Evolutionary conservation across 2,797 vertebrate genomes (phyloP).

Genomic region (Brotogeris chrysoptera): DNA sequence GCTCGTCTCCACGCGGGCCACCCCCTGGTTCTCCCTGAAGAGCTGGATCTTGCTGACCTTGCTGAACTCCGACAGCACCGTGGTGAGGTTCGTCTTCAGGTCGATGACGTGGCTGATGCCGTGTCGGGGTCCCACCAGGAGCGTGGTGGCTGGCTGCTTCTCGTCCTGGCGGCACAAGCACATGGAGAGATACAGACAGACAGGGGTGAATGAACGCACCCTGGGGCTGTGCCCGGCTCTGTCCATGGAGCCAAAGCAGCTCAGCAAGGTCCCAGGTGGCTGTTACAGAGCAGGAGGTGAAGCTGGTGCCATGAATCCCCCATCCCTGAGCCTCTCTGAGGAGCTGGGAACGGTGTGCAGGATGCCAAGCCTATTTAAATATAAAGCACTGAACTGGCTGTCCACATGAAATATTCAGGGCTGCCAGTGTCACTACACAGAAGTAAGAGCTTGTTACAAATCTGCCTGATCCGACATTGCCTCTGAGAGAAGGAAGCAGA

Average conservation of each 20-base stretch:
- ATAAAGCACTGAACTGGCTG: background rate
- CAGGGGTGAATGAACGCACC: background rate
- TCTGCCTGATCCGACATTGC: background rate
- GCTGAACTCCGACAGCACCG: slow-evolving; percentile 95
- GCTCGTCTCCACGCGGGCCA: slow-evolving; percentile 94
- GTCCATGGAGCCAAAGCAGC: background rate
- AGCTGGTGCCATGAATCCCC: background rate
- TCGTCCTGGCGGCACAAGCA: slow-evolving; percentile 82
- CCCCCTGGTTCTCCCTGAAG: slow-evolving; percentile 93
- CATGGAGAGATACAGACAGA: background rate
- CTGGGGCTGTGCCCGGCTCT: background rate
- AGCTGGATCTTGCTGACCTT: slow-evolving; percentile 96
- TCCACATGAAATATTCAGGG: slow-evolving; percentile 38
- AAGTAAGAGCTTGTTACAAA: slow-evolving; percentile 2
- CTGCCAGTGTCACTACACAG: background rate
- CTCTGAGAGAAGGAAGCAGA: background rate
- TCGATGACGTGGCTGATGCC: slow-evolving; percentile 99
- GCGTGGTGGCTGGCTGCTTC: slow-evolving; percentile 92
- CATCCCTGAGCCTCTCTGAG: background rate
- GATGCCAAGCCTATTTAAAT: background rate
- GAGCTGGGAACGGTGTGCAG: background rate
- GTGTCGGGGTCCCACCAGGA: slow-evolving; percentile 94
- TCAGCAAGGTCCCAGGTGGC: background rate
- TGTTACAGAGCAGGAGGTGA: background rate
- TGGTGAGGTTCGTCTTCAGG: slow-evolving; percentile 98